These are phyloP conservation scores for Drosophila repleta DNA, from an alignment of 1,140 invertebrate species.

Conservation along the genomic window DNA sequence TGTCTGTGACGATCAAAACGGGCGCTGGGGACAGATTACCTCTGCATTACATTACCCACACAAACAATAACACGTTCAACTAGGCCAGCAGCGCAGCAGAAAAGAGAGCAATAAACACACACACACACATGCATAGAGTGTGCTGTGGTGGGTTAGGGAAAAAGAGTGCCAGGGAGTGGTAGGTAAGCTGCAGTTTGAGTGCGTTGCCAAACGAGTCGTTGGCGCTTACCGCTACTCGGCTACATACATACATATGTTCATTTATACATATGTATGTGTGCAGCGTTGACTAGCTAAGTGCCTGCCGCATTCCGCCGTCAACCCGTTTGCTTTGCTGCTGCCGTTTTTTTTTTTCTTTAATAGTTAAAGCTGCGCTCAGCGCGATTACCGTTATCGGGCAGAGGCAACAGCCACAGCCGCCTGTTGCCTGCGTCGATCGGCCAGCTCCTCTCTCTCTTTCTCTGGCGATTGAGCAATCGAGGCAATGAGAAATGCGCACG, in stretches of 20 bases:
- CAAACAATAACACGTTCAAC: constrained; percentile 48
- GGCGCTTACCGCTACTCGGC: constrained; percentile 66
- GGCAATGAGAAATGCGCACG: constrained; percentile 52
- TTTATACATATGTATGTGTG: neutral
- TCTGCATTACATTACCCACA: constrained; percentile 42
- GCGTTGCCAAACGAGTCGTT: constrained; percentile 73
- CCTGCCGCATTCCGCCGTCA: constrained; percentile 66
- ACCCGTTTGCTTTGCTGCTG: constrained; percentile 55
- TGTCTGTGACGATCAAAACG: constrained; percentile 37
- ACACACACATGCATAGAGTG: neutral
- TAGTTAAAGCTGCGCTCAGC: constrained; percentile 44
- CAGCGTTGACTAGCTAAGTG: constrained; percentile 26
- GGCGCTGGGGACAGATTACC: constrained; percentile 43
- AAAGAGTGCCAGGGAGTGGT: neutral
- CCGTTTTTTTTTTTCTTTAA: constrained; percentile 15
- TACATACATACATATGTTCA: neutral
- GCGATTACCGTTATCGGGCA: constrained; percentile 71
- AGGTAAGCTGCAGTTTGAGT: constrained; percentile 38
- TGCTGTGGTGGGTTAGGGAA: neutral
- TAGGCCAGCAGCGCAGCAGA: constrained; percentile 46
- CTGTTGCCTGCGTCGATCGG: constrained; percentile 37
- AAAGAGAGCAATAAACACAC: constrained; percentile 35
- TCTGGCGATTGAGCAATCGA: constrained; percentile 63
- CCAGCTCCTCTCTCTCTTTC: constrained; percentile 48
- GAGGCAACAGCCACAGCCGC: constrained; percentile 29